Evolutionary conservation across 2,888 invertebrate species (phyloP).

Genomic region (Drosophila yooni): DNA sequence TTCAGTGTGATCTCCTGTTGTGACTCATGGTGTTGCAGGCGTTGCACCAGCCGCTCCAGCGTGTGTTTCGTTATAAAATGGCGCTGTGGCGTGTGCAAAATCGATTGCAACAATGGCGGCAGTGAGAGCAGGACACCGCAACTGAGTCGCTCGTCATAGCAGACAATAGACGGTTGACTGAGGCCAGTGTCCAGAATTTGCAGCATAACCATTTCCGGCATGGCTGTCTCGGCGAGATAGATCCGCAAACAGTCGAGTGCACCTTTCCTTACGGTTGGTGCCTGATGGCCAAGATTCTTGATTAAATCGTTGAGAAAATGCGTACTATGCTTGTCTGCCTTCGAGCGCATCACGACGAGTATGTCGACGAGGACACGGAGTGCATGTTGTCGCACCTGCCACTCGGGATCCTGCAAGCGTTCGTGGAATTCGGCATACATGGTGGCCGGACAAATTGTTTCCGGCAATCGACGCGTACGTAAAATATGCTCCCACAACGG

Average conservation of each 20-base stretch:
- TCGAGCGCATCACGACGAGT: constrained; percentile 89
- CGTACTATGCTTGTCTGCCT: constrained; percentile 87
- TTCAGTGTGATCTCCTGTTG: constrained; percentile 89
- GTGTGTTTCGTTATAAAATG: constrained; percentile 86
- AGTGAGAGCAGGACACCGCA: constrained; percentile 89
- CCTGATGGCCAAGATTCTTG: constrained; percentile 91
- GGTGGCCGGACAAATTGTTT: constrained; percentile 88
- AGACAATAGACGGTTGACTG: constrained; percentile 85
- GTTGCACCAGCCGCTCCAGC: constrained; percentile 86
- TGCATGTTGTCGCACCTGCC: constrained; percentile 94
- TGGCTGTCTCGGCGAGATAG: constrained; percentile 89
- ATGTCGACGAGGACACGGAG: constrained; percentile 92
- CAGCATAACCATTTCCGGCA: constrained; percentile 89
- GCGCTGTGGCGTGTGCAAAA: constrained; percentile 86
- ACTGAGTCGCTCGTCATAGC: constrained; percentile 87
- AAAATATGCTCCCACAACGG: constrained; percentile 93
- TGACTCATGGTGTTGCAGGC: constrained; percentile 86
- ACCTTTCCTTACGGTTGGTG: constrained; percentile 92
- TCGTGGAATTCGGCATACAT: constrained; percentile 90
- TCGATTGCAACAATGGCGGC: constrained; percentile 88
- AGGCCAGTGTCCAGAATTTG: constrained; percentile 89
- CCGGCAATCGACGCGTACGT: constrained; percentile 90
- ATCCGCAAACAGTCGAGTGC: constrained; percentile 91
- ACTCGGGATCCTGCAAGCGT: constrained; percentile 91
- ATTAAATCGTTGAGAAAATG: constrained; percentile 80